These are phyloP conservation scores for Scatophagus argus DNA, from an alignment of 2,113 vertebrate genomes.

Conservation along the genomic window DNA sequence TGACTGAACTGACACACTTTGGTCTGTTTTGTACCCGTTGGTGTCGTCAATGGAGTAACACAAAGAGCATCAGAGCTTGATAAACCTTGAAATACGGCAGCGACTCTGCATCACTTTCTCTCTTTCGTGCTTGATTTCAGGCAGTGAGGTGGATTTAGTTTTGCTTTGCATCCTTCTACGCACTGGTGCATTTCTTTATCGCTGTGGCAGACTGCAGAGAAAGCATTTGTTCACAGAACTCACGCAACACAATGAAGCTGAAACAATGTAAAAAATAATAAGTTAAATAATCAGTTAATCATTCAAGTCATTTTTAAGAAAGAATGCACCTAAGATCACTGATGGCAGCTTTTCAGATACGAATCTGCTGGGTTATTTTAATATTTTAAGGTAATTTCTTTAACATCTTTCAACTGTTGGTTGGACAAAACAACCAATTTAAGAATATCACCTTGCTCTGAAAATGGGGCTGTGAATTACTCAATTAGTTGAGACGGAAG, in stretches of 20 bases:
- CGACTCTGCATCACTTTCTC: too few relatives aligned
- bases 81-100: too few relatives aligned
- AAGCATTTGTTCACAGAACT: neutral
- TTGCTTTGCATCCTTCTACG: too few relatives aligned
- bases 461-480: neutral
- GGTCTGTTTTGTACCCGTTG: neutral
- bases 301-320: neutral
- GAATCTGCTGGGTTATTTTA: neutral
- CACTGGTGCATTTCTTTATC: neutral
- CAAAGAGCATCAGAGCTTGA: too few relatives aligned
- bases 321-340: neutral
- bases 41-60: constrained; percentile 4
- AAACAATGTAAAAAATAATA: neutral
- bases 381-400: neutral
- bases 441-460: neutral
- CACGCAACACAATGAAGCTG: neutral
- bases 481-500: neutral
- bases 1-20: neutral
- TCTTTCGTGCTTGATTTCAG: too few relatives aligned
- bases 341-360: neutral
- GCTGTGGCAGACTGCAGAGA: neutral
- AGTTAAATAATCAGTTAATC: neutral
- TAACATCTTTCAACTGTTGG: neutral
- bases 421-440: neutral
- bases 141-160: too few relatives aligned